Percentiles rank a stretch among this genome's conserved stretches.
These are phyloP conservation scores for Rallus crepitans DNA, from an alignment of 2,797 vertebrate species.

Conservation along the genomic window DNA sequence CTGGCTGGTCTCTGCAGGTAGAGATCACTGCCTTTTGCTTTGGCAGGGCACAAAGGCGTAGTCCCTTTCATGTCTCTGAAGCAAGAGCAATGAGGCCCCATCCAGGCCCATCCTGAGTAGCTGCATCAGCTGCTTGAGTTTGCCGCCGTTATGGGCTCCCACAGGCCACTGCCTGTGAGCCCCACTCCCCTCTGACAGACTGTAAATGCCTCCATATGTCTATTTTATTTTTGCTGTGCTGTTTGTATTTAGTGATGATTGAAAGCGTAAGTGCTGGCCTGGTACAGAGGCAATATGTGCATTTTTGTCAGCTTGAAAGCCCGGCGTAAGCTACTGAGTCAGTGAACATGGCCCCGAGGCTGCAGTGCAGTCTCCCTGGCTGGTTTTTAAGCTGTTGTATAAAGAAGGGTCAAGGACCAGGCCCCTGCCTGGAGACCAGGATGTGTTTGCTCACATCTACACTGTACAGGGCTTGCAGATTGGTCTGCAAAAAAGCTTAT, in stretches of 20 bases:
- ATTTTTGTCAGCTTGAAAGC: background rate
- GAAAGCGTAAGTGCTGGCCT: background rate
- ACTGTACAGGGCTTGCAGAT: accelerated
- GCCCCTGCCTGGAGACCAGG: background rate
- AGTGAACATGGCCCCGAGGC: accelerated
- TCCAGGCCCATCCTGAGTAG: accelerated
- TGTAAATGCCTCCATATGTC: background rate
- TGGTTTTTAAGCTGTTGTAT: background rate
- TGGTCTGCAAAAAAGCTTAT: background rate
- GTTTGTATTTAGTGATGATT: background rate
- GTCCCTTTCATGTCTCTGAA: background rate
- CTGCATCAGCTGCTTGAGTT: accelerated
- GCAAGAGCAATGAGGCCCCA: background rate
- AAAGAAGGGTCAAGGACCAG: background rate
- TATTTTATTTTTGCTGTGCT: background rate
- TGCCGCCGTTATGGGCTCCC: accelerated
- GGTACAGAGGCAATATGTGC: background rate
- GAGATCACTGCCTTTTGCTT: background rate
- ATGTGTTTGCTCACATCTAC: background rate
- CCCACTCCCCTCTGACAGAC: background rate
- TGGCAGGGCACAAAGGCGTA: background rate
- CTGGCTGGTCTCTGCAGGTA: background rate
- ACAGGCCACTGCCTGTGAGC: accelerated
- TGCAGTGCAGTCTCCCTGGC: accelerated
- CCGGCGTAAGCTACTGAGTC: accelerated